phyloP scores from a whole-genome alignment of 2,797 vertebrate species.

The Anniella stebbinsi region DNA sequence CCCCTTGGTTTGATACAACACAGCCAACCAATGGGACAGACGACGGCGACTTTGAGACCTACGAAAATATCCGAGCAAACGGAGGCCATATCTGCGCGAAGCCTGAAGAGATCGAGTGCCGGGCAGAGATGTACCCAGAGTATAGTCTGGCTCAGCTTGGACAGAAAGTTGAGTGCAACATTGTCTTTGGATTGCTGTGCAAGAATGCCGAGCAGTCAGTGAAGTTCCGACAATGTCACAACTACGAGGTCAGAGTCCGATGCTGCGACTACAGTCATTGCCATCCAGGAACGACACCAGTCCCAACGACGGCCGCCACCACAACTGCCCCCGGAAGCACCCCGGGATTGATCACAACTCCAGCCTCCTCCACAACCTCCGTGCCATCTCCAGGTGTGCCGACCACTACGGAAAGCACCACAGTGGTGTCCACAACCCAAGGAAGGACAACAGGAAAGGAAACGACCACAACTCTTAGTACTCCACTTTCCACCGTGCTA shows the following conservation, averaged over 20 bases:
- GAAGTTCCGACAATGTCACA: too few species aligned
- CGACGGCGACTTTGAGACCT: conserved; percentile 41
- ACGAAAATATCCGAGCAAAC: neutral
- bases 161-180: too few species aligned
- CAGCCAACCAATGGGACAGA: accelerated
- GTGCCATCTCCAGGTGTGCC: neutral
- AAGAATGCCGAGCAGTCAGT: too few species aligned
- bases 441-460: neutral
- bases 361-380: neutral
- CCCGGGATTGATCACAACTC: neutral
- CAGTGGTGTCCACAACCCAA: neutral
- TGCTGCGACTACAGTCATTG: too few species aligned
- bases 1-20: conserved; percentile 41
- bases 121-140: neutral
- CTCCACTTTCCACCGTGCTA: neutral
- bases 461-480: neutral
- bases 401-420: neutral
- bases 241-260: too few species aligned
- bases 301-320: accelerated
- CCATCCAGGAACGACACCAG: neutral
- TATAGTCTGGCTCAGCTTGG: neutral
- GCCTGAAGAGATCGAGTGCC: too few species aligned
- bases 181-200: too few species aligned
- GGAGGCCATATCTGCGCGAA: too few species aligned
- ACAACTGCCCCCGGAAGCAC: neutral